Conservation (phyloP, 1,140 invertebrate species). For the Cydia amplana region DNA sequence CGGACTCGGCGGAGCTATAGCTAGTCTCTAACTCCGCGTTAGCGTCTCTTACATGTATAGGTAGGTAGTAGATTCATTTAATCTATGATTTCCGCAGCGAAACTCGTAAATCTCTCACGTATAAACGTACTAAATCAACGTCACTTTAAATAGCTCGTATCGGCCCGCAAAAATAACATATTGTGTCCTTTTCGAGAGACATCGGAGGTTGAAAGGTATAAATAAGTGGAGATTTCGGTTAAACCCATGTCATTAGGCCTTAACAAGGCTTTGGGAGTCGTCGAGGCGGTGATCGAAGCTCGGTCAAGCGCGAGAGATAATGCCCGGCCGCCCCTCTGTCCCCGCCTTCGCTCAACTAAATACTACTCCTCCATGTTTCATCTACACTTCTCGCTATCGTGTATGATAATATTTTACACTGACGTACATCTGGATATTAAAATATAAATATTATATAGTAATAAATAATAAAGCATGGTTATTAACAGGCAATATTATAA, state of each 20-base stretch:
- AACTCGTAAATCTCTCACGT: conserved; percentile 7
- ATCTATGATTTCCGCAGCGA: conserved; percentile 22
- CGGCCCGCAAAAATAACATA: conserved; percentile 8
- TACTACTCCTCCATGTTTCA: conserved; percentile 29
- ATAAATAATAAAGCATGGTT: too few relatives aligned
- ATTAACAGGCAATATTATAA: too few relatives aligned
- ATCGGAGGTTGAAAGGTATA: conserved; percentile 48
- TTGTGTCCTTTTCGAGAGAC: conserved; percentile 34
- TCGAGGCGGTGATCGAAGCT: conserved; percentile 65
- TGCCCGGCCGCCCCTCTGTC: conserved; percentile 37
- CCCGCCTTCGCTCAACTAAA: conserved; percentile 43
- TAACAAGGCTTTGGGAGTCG: conserved; percentile 68
- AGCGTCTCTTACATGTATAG: not conserved
- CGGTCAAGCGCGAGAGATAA: conserved; percentile 74
- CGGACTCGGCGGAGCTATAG: not conserved
- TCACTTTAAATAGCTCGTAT: conserved; percentile 26
- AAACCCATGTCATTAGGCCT: conserved; percentile 67
- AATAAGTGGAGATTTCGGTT: conserved; percentile 60
- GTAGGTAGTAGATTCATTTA: not conserved
- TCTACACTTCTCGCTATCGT: conserved; percentile 13
- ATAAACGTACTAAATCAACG: conserved; percentile 18
- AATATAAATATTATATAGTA: too few relatives aligned
- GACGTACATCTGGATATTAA: too few relatives aligned
- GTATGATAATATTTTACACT: not conserved
- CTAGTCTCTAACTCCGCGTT: not conserved